phyloP scores from a whole-genome alignment of 1,140 invertebrate genomes.

The Leptonema lineaticorne region DNA sequence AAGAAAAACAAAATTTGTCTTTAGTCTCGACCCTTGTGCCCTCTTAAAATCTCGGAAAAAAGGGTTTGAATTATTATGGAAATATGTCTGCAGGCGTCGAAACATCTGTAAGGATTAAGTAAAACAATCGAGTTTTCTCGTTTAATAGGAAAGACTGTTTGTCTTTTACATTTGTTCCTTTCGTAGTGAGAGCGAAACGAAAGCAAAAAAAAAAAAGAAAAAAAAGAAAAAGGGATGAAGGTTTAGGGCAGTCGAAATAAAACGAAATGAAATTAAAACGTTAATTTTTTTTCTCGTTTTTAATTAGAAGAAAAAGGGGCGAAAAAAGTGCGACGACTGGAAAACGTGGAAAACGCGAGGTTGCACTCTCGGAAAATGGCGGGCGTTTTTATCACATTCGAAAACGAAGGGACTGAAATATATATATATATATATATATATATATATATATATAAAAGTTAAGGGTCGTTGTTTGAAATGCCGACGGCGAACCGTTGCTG shows the following conservation, averaged over 20 bases:
- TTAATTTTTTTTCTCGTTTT: too few species aligned
- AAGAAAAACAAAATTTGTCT: too few species aligned
- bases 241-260: too few species aligned
- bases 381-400: neutral
- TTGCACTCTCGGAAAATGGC: neutral
- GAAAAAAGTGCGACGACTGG: slow-evolving; percentile 8
- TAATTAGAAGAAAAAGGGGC: slow-evolving; percentile 4
- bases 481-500: neutral
- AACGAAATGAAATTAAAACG: too few species aligned
- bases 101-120: slow-evolving; percentile 18
- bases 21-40: too few species aligned
- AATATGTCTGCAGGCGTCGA: neutral
- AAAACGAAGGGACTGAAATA: too few species aligned
- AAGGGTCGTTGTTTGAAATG: neutral
- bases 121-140: slow-evolving; percentile 6
- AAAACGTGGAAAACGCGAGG: neutral
- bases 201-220: too few species aligned
- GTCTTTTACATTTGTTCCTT: neutral
- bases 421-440: too few species aligned
- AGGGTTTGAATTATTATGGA: neutral
- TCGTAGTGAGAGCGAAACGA: too few species aligned
- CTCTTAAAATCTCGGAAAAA: neutral
- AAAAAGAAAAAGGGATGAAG: too few species aligned
- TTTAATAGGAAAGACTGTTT: slow-evolving; percentile 1
- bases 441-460: too few species aligned